Conservation (phyloP, 2,113 vertebrate genomes). For the Alligator mississippiensis region DNA sequence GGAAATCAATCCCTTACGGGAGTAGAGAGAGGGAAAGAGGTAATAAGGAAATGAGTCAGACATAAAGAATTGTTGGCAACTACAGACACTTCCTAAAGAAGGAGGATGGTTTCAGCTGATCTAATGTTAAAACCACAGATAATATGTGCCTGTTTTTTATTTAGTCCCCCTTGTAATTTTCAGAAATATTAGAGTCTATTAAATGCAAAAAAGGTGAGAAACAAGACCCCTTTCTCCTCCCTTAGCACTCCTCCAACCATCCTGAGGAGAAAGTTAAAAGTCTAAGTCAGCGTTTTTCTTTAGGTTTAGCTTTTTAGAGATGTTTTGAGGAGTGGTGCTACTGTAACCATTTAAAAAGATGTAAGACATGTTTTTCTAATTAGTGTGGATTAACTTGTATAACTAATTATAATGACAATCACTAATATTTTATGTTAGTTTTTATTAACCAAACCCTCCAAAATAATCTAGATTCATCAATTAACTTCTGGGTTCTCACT, state of each 20-base stretch:
- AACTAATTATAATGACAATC: slow-evolving; percentile 65
- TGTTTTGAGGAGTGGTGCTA: slow-evolving; percentile 66
- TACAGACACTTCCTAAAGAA: slow-evolving; percentile 44
- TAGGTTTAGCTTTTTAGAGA: slow-evolving; percentile 61
- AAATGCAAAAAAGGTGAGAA: slow-evolving; percentile 49
- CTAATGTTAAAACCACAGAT: slow-evolving; percentile 54
- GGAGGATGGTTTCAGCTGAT: slow-evolving; percentile 60
- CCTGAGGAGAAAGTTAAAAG: slow-evolving; percentile 5
- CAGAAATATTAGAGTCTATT: slow-evolving; percentile 56
- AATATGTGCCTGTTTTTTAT: slow-evolving; percentile 51
- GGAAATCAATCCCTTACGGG: slow-evolving; percentile 77
- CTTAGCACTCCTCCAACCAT: slow-evolving; percentile 31
- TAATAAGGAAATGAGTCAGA: slow-evolving; percentile 83
- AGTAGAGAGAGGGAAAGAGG: slow-evolving; percentile 69
- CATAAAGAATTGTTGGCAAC: slow-evolving; percentile 75
- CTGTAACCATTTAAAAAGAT: slow-evolving; percentile 70
- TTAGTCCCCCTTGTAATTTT: slow-evolving; percentile 53
- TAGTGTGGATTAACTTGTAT: slow-evolving; percentile 66
- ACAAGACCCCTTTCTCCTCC: slow-evolving; percentile 31
- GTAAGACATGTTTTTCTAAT: slow-evolving; percentile 78
- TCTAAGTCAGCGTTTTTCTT: slow-evolving; percentile 70
- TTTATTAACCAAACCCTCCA: slow-evolving; percentile 48
- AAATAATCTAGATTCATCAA: slow-evolving; percentile 55
- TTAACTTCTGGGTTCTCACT: slow-evolving; percentile 13
- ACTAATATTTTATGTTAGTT: slow-evolving; percentile 72